phyloP scores from a whole-genome alignment of 2,113 vertebrate species.

The Pseudonaja textilis region DNA sequence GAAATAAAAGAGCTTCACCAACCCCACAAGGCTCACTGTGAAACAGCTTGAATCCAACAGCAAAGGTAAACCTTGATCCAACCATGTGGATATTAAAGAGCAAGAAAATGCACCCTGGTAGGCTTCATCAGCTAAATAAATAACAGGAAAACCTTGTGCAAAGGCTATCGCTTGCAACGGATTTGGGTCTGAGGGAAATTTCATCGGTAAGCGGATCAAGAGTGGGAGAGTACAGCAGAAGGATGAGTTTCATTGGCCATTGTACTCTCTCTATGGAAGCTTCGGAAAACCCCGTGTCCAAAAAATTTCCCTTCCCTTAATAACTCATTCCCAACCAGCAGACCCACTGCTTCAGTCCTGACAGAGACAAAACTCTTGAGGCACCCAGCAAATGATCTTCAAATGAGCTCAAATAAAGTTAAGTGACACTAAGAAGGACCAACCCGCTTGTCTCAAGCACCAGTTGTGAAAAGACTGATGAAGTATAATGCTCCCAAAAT shows the following conservation, averaged over 20 bases:
- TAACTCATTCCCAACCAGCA: background rate
- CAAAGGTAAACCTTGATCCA: background rate
- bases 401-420: background rate
- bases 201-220: background rate
- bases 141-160: background rate
- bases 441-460: background rate
- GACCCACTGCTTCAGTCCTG: background rate
- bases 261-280: background rate
- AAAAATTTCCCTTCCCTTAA: background rate
- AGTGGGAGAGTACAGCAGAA: background rate
- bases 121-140: background rate
- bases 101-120: background rate
- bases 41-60: conserved; percentile 11
- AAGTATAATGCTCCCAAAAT: background rate
- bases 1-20: background rate
- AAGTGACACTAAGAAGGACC: background rate
- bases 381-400: background rate
- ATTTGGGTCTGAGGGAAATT: background rate
- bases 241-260: background rate
- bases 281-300: accelerated
- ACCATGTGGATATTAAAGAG: background rate
- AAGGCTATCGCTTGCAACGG: background rate
- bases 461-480: background rate
- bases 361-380: background rate
- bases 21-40: conserved; percentile 2